Evolutionary conservation across 2,888 invertebrate genomes (phyloP), one percentile per base, ranked within the genome.

Genomic region (Polyploca ridens): DNA sequence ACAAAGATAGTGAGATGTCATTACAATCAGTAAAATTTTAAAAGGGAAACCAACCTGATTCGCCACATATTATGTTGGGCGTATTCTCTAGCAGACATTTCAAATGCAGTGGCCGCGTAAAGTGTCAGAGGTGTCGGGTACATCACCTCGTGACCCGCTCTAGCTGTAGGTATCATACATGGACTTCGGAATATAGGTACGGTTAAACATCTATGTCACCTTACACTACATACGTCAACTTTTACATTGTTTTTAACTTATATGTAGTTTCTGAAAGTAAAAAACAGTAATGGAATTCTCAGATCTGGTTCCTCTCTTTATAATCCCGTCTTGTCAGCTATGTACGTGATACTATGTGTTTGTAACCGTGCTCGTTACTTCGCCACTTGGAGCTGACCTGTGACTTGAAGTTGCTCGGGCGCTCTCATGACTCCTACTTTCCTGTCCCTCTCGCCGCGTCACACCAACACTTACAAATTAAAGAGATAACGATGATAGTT

Each of bases 311-410:
- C 35, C 4, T 35, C 35, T 35, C 35, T 35, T 63, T 63, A 64
- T 64, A 73, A 63, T 62, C 16, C 54, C 38, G 60, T 65, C 33
- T 58, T 33, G 61, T 49, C 65, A 54, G 49, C 62, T 66, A 14
- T 58, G 66, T 33, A 38, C 13, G 41, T n/a, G 54, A n/a, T 19
- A 41, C 62, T 13, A 35, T 58, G 65, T 68, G 65, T 65, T 33
- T 62, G 63, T 54, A 68, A 76, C 74, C 70, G 72, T 70, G 71
- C 71, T 72, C 65, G 69, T 73, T 76, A 68, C 68, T 64, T 65
- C 67, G 67, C 64, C 66, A 68, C 63, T 67, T 60, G 60, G 68
- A 62, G 33, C 14, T 63, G 64, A 54, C 59, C 58, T 59, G 57
- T 63, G 59, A 41, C 3, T 41, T 10, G 11, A 11, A 38, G 38